Base-by-base conservation (phyloP, 2,797 vertebrate species). In the Vultur gryphus region DNA sequence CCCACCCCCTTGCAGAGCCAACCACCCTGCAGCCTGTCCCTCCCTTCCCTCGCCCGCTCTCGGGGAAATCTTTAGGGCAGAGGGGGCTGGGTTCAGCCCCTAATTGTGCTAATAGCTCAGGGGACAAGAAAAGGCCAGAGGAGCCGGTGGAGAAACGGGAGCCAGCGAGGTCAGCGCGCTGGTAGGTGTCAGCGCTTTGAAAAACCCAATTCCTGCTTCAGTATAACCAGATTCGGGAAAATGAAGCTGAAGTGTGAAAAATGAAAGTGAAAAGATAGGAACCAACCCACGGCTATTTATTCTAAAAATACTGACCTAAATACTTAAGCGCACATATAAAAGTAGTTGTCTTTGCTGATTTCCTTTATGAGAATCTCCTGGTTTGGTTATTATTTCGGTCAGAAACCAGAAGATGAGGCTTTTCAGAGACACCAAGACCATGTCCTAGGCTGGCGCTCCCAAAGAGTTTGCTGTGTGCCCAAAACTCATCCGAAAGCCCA, bases 241-340 rank as follows among this genome's bases (percentile, higher is more conserved):
- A 95, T 73, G 95, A 91, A 95, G 91, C 91, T 95, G 93, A 96
- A 96, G 96, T 96, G 96, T 95, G 96, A 95, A 95, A 94, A 96
- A 95, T 96, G 95, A 81, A 93, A 95, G 92, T 23, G 84, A 96
- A 95, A 92, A 96, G 89, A 94, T 96, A 96, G 95, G 95, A 96
- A 93, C 95, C 94, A 96, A 96, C 94, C 92, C 96, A 96, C 95
- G 84, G 95, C 95, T 97, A 95, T 96, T 96, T 96, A 95, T 95
- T 94, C 95, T 97, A 96, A 96, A 95, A 96, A 96, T 97, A 96
- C 95, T 96, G 96, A 96, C 96, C 95, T 97, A 96, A 96, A 97
- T 93, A 95, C 95, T 97, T 97, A 96, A 96, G 95, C 90, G 31
- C 94, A 95, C 85, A 95, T 94, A 95, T 95, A 96, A 97, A 95